phyloP scores from a whole-genome alignment of 2,888 invertebrate genomes.

The Drosophila tanythrix region DNA sequence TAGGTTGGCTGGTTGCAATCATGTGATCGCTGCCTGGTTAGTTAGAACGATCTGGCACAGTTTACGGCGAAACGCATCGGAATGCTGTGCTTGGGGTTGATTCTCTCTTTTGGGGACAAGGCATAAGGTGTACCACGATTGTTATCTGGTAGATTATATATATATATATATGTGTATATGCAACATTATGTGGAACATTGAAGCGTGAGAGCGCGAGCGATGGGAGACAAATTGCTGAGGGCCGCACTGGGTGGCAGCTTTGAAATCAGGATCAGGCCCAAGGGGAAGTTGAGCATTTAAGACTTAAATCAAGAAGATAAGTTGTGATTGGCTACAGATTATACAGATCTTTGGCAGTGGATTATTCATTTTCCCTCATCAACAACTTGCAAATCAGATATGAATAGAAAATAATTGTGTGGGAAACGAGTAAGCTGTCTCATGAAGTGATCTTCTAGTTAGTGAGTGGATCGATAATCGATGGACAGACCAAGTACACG shows the following conservation, averaged over 20 bases:
- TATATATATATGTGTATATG: not conserved
- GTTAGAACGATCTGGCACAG: constrained; percentile 53
- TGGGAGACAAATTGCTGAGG: constrained; percentile 16
- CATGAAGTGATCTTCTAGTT: not conserved
- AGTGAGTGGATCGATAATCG: not conserved
- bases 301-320: not conserved
- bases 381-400: not conserved
- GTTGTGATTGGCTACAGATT: not conserved
- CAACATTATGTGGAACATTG: constrained; percentile 4
- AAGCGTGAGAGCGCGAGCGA: constrained; percentile 41
- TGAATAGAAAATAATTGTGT: not conserved
- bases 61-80: constrained; percentile 62
- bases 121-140: constrained; percentile 29
- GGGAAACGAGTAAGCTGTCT: not conserved
- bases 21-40: constrained; percentile 20
- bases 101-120: constrained; percentile 11
- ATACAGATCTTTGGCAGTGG: not conserved
- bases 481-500: constrained; percentile 4
- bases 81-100: constrained; percentile 55
- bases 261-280: not conserved
- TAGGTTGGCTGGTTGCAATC: constrained; percentile 37
- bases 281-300: constrained; percentile 12
- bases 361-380: not conserved
- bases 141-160: constrained; percentile 17
- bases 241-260: constrained; percentile 38